These are phyloP conservation scores for Ostrea edulis DNA, from an alignment of 1,140 invertebrate genomes.

Conservation along the genomic window DNA sequence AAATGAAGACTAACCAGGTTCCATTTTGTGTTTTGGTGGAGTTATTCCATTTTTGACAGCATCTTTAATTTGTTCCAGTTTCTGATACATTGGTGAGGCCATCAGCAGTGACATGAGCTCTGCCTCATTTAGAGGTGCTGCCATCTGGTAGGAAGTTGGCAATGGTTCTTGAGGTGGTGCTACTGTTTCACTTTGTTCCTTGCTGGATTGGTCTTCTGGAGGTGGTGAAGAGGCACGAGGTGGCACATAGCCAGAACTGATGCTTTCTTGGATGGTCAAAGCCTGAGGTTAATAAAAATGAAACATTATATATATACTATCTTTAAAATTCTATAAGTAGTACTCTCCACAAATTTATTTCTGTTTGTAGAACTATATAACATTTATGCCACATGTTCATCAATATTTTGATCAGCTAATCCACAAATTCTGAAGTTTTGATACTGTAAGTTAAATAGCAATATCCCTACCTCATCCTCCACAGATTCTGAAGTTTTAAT, in stretches of 20 bases:
- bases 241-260: constrained; percentile 68
- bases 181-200: not conserved
- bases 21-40: constrained; percentile 52
- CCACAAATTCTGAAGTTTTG: no score
- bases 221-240: constrained; percentile 40
- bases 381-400: no score
- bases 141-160: constrained; percentile 70
- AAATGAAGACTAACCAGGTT: constrained; percentile 45
- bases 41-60: constrained; percentile 66
- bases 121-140: constrained; percentile 76
- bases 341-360: not conserved
- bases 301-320: not conserved
- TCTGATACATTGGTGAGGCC: constrained; percentile 77
- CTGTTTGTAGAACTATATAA: no score
- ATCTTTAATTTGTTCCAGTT: constrained; percentile 75
- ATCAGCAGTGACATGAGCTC: constrained; percentile 74
- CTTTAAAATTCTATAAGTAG: not conserved
- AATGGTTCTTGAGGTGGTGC: constrained; percentile 53
- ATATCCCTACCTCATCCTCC: no score
- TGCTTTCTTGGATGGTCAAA: constrained; percentile 70
- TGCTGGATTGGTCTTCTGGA: constrained; percentile 9
- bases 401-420: no score
- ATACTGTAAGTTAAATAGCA: no score
- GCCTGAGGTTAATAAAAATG: constrained; percentile 61
- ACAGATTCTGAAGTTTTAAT: no score